Evolutionary conservation across 2,797 vertebrate genomes (phyloP).

Genomic region (Pelochelys cantorii): DNA sequence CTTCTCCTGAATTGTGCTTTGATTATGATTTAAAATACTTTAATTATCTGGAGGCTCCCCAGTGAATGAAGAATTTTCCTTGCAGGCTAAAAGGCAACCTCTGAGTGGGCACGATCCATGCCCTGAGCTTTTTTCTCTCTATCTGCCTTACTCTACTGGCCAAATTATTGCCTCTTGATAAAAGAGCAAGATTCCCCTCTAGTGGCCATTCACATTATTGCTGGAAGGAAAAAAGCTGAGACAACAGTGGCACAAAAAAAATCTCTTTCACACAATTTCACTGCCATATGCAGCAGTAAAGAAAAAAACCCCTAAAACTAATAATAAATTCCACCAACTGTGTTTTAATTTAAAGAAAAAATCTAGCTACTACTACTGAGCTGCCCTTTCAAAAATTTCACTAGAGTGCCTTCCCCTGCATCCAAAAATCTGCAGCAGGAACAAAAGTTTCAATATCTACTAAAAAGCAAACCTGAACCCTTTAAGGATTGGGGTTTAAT

Average conservation of each 20-base stretch:
- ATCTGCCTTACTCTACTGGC: background rate
- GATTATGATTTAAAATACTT: background rate
- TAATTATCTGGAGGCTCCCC: background rate
- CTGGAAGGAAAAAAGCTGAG: background rate
- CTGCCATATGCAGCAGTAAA: background rate
- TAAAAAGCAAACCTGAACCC: background rate
- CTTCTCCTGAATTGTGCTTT: background rate
- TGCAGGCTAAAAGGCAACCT: background rate
- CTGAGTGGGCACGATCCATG: background rate
- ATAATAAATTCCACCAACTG: background rate
- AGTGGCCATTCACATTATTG: background rate
- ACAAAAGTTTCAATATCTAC: background rate
- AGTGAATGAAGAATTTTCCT: background rate
- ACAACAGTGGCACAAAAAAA: background rate
- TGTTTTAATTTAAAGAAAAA: background rate
- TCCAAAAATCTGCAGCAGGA: fast-evolving
- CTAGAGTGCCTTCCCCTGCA: background rate
- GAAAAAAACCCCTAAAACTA: background rate
- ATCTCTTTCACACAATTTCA: background rate
- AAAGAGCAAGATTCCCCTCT: constrained; percentile 56
- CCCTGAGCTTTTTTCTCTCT: background rate
- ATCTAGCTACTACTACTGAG: background rate
- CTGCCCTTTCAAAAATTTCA: background rate
- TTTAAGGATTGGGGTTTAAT: background rate
- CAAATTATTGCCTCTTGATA: background rate